A percentile compares a stretch with the other conserved stretches of the same genome.
phyloP scores from a whole-genome alignment of 2,888 invertebrate species.

The Perizoma flavofasciatum region DNA sequence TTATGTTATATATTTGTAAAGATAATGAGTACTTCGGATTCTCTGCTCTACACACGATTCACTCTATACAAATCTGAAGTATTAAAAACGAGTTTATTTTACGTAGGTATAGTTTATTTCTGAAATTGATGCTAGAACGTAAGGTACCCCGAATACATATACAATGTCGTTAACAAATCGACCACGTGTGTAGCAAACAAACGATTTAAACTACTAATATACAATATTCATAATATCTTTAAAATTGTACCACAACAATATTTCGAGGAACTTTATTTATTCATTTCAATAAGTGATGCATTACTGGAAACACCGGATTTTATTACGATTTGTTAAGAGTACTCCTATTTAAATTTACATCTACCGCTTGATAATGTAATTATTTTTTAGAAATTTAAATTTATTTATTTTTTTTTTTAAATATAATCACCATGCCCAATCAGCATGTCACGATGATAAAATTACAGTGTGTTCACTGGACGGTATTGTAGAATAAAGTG shows the following conservation, averaged over 20 bases:
- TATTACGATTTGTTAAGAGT: constrained; percentile 21
- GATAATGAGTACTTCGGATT: constrained; percentile 3
- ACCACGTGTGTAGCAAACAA: constrained; percentile 11
- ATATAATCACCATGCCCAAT: constrained; percentile 23
- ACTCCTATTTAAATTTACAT: constrained; percentile 43
- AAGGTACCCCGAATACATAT: constrained; percentile 8
- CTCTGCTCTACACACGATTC: constrained; percentile 18
- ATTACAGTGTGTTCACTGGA: constrained; percentile 71
- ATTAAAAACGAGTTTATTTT: neutral
- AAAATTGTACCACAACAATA: constrained; percentile 64
- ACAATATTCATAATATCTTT: constrained; percentile 39
- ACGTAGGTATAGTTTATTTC: neutral
- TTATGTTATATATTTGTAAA: neutral
- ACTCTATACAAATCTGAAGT: constrained; percentile 4
- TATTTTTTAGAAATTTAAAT: constrained; percentile 23
- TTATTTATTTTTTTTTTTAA: constrained; percentile 20
- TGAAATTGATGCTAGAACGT: constrained; percentile 6
- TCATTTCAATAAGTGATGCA: constrained; percentile 29
- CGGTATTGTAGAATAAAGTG: constrained; percentile 75
- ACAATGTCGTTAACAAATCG: constrained; percentile 8
- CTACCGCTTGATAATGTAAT: constrained; percentile 39
- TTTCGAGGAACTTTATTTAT: constrained; percentile 66
- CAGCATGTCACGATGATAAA: constrained; percentile 49
- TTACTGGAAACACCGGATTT: constrained; percentile 33
- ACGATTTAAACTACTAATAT: constrained; percentile 19